A percentile compares a stretch with the other conserved stretches of the same genome.
These are phyloP conservation scores for Agrochola litura DNA, from an alignment of 2,888 invertebrate genomes.

Conservation along the genomic window DNA sequence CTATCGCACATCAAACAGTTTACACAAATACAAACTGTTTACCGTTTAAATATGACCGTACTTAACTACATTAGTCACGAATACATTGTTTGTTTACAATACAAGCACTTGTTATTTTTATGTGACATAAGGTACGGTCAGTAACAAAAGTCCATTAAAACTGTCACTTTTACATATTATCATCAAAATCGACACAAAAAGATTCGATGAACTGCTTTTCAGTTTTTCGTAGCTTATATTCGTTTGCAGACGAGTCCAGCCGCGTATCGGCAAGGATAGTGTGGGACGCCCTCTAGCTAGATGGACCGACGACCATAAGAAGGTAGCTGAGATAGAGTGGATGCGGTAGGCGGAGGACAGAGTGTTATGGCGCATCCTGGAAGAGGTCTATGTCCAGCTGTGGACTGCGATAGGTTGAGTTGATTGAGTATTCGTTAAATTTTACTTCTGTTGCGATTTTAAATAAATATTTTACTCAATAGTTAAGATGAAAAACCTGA, in stretches of 20 bases:
- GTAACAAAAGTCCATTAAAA: background rate
- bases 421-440: background rate
- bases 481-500: background rate
- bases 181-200: background rate
- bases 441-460: background rate
- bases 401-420: too few species aligned
- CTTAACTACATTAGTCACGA: slow-evolving; percentile 32
- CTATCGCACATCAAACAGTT: slow-evolving; percentile 33
- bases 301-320: too few species aligned
- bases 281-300: too few species aligned
- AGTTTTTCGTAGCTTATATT: background rate
- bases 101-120: slow-evolving; percentile 22
- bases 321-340: too few species aligned
- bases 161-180: too few species aligned
- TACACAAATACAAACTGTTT: slow-evolving; percentile 21
- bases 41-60: slow-evolving; percentile 4
- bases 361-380: too few species aligned
- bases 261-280: too few species aligned
- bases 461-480: background rate
- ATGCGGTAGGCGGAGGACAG: too few species aligned
- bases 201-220: background rate
- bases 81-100: slow-evolving; percentile 18
- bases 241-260: too few species aligned
- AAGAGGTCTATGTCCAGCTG: too few species aligned
- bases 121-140: background rate